These are phyloP conservation scores for Gorsachius goisagi DNA, from an alignment of 2,113 vertebrate species.

Conservation along the genomic window DNA sequence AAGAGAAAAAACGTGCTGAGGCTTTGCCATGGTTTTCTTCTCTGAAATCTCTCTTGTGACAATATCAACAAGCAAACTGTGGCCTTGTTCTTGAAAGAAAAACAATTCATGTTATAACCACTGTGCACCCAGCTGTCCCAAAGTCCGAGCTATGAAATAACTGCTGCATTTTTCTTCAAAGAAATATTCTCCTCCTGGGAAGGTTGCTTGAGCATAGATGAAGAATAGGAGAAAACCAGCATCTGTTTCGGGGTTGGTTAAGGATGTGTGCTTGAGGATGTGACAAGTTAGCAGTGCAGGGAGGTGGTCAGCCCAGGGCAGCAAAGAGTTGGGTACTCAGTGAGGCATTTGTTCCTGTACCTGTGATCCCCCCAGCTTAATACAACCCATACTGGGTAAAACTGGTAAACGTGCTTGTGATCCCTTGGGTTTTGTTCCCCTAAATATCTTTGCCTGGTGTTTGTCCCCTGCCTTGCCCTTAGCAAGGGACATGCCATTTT, in stretches of 20 bases:
- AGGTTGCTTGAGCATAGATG: background rate
- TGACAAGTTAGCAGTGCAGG: rapidly evolving
- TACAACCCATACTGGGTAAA: background rate
- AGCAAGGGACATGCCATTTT: background rate
- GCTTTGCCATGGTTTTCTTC: background rate
- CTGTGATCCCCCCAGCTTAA: background rate
- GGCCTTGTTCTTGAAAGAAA: slow-evolving; percentile 30
- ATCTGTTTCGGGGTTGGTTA: background rate
- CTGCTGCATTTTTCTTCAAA: background rate
- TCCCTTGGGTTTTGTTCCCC: background rate
- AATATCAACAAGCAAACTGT: background rate
- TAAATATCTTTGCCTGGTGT: background rate
- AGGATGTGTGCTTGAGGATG: background rate
- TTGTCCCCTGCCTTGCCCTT: background rate
- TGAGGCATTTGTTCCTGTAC: background rate
- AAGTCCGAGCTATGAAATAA: background rate
- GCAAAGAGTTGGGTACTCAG: background rate
- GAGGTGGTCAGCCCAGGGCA: background rate
- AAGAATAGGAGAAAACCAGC: background rate
- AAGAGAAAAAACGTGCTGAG: background rate
- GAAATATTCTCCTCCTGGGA: background rate
- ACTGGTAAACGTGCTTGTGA: background rate
- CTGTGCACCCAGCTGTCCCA: background rate
- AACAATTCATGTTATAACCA: background rate
- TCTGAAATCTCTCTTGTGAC: background rate